Evolutionary conservation across 2,888 invertebrate genomes (phyloP), one percentile per base, ranked within the genome.

Genomic region (Hemistola chrysoprasaria): DNA sequence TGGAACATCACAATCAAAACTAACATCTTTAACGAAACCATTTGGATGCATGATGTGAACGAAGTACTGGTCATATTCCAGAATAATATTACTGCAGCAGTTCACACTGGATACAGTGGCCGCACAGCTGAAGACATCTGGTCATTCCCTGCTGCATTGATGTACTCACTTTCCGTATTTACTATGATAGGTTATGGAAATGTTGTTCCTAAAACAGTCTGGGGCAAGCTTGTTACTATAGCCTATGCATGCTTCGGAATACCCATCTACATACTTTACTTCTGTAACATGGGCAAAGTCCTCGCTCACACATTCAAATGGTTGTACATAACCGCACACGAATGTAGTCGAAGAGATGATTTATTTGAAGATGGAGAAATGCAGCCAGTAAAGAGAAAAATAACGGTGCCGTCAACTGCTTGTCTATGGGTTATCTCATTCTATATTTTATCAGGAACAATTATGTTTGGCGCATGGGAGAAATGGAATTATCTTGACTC

Each of bases 161-260:
- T 97, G 96, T 97, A 95, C 71, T 96, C 95, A 16, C 78, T 97
- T 6, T 96, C 96, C 11, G 94, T 96, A 3, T 96, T 97, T 65
- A 96, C 97, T 2, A 97, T 97, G 97, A 96, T 97, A 57, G 97
- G 97, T 1, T 97, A 96, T 68, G 97, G 97, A 0, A 96, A 96
- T 72, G 91, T 96, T 76, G 94, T 95, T 6, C 96, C 96, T 0
- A 92, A 92, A 56, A 96, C 96, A 0, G 88, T 92, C 0, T 94
- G 93, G 93, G 97, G 97, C 1, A 96, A 96, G 78, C 92, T 94
- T 2, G 92, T 93, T 5, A 96, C 96, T 0, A 94, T 96, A 16
- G 91, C 96, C 6, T 97, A 97, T 77, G 96, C 97, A 1, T 93
- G 95, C 5, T 93, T 97, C 62, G 97, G 97, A 0, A 96, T 97